Conservation (phyloP, 2,888 invertebrate genomes). For the Deilephila porcellus region DNA sequence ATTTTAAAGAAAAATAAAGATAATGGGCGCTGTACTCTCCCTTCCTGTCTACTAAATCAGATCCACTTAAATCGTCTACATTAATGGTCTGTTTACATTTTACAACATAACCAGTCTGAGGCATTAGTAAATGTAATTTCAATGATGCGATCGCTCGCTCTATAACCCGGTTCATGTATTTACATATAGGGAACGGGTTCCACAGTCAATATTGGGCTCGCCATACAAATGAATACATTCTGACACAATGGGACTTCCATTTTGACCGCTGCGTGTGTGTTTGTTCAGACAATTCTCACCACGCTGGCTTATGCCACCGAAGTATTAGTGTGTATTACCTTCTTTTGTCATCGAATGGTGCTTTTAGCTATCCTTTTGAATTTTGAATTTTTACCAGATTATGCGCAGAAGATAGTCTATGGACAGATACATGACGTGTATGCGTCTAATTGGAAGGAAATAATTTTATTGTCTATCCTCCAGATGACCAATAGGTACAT, state of each 20-base stretch:
- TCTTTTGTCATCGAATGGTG: slow-evolving; percentile 56
- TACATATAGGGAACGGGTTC: slow-evolving; percentile 77
- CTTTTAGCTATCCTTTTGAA: slow-evolving; percentile 41
- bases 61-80: slow-evolving; percentile 21
- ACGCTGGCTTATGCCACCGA: slow-evolving; percentile 70
- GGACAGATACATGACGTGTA: neutral
- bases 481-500: too few relatives aligned
- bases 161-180: slow-evolving; percentile 60
- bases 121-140: slow-evolving; percentile 52
- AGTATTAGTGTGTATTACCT: slow-evolving; percentile 55
- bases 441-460: too few relatives aligned
- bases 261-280: slow-evolving; percentile 76
- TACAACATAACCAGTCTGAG: slow-evolving; percentile 30
- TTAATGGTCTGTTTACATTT: slow-evolving; percentile 27
- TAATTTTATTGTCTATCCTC: too few relatives aligned
- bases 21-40: slow-evolving; percentile 10
- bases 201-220: slow-evolving; percentile 78
- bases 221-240: slow-evolving; percentile 84
- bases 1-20: slow-evolving; percentile 1
- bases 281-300: slow-evolving; percentile 79
- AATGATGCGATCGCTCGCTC: slow-evolving; percentile 60
- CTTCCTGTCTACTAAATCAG: slow-evolving; percentile 23
- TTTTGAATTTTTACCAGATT: slow-evolving; percentile 34
- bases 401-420: neutral
- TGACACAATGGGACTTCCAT: slow-evolving; percentile 81